Conservation (phyloP, 2,888 invertebrate genomes). For the Drosophila subsilvestris region DNA sequence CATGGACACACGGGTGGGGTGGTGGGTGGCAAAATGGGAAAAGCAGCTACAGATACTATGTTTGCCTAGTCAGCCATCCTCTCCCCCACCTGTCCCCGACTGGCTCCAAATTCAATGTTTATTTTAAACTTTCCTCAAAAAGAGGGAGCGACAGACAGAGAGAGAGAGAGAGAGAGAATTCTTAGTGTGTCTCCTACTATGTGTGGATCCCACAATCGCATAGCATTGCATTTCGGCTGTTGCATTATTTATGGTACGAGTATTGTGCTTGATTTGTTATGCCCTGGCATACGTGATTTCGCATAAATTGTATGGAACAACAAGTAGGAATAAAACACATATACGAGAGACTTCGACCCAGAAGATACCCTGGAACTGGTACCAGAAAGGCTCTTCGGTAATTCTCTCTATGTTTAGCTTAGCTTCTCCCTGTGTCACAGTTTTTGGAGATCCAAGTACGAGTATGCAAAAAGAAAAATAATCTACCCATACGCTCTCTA, state of each 20-base stretch:
- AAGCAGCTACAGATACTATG: constrained; percentile 23
- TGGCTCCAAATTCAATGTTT: constrained; percentile 12
- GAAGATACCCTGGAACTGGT: background rate
- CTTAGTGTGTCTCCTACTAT: constrained; percentile 1
- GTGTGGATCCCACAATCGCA: constrained; percentile 5
- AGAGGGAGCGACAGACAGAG: constrained; percentile 2
- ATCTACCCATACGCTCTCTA: too few species aligned
- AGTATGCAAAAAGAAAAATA: too few species aligned
- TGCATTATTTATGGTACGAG: constrained; percentile 66
- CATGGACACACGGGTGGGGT: constrained; percentile 44
- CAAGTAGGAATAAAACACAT: background rate
- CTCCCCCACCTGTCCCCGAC: background rate
- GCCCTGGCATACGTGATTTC: constrained; percentile 65
- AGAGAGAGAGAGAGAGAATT: constrained; percentile 7
- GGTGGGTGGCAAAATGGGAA: background rate
- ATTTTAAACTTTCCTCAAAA: constrained; percentile 10
- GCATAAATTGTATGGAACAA: constrained; percentile 58
- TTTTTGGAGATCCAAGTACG: too few species aligned
- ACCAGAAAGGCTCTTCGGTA: too few species aligned
- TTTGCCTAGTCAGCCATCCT: constrained; percentile 18
- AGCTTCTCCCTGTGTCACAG: too few species aligned
- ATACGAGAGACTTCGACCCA: background rate
- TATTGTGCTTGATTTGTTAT: constrained; percentile 57
- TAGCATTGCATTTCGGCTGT: constrained; percentile 56
- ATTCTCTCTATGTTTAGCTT: too few species aligned